Percentiles rank a stretch among this genome's conserved stretches.
These are phyloP conservation scores for Puma concolor DNA, from an alignment of 2,113 vertebrate genomes.

Conservation along the genomic window DNA sequence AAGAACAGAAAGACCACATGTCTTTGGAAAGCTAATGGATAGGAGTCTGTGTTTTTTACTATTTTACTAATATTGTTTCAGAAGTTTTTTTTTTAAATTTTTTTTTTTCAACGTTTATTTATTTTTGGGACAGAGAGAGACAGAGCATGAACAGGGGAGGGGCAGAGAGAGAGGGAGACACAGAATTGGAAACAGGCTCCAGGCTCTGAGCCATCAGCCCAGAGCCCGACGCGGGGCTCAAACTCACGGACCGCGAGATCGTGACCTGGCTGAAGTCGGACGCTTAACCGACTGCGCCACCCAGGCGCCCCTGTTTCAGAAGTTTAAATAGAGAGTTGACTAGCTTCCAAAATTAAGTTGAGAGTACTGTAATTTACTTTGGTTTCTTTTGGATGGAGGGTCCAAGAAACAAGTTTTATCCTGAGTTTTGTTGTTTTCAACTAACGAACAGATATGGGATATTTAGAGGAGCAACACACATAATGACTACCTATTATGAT, in stretches of 20 bases:
- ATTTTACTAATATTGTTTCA: conserved; percentile 66
- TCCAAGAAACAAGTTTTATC: neutral
- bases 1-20: conserved; percentile 3
- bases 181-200: no score
- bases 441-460: neutral
- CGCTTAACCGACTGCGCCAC: no score
- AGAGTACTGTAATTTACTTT: conserved; percentile 47
- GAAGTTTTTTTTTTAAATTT: no score
- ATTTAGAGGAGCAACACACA: neutral
- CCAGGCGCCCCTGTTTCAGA: no score
- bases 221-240: no score
- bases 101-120: no score
- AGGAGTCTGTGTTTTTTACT: conserved; percentile 44
- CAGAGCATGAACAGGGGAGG: no score
- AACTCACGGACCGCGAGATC: no score
- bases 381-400: conserved; percentile 18
- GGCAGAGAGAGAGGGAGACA: no score
- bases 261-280: no score
- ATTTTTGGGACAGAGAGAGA: no score
- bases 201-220: no score
- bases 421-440: conserved; percentile 4
- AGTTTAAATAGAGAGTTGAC: conserved; percentile 56
- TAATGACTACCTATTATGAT: neutral
- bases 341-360: conserved; percentile 59
- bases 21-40: conserved; percentile 51